These are phyloP conservation scores for Pyrgus malvae DNA, from an alignment of 2,888 invertebrate genomes.

Conservation along the genomic window DNA sequence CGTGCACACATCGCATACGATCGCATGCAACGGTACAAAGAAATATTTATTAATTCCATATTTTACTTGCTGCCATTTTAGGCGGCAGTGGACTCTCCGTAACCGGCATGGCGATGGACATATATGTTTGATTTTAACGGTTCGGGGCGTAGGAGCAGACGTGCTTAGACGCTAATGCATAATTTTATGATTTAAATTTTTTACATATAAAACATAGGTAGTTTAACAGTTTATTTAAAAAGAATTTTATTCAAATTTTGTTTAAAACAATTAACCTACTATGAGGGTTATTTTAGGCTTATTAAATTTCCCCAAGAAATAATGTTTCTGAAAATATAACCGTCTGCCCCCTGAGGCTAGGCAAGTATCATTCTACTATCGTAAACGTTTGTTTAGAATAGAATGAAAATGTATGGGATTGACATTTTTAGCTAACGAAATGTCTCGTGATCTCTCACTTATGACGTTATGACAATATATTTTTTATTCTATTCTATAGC, in stretches of 20 bases:
- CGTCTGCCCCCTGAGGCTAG: too few species aligned
- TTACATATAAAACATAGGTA: too few species aligned
- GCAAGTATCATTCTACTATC: too few species aligned
- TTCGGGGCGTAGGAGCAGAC: neutral
- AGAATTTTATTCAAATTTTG: neutral
- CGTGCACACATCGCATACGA: neutral
- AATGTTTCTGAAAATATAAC: too few species aligned
- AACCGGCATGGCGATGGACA: neutral
- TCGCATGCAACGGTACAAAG: constrained; percentile 14
- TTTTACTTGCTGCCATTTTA: constrained; percentile 1
- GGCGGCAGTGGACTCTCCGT: constrained; percentile 3
- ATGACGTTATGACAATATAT: too few species aligned
- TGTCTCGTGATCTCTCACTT: too few species aligned
- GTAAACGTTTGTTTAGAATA: too few species aligned
- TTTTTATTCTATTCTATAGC: too few species aligned
- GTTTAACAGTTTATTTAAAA: neutral
- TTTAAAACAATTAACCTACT: neutral
- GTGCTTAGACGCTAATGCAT: neutral
- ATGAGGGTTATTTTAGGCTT: neutral
- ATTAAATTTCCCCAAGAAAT: too few species aligned
- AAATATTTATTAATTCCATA: constrained; percentile 11
- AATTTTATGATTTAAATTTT: neutral
- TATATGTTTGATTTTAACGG: neutral
- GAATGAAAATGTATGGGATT: too few species aligned
- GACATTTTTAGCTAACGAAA: too few species aligned